Base-by-base conservation (phyloP, 1,140 invertebrate species). In the Augochlora pura region DNA sequence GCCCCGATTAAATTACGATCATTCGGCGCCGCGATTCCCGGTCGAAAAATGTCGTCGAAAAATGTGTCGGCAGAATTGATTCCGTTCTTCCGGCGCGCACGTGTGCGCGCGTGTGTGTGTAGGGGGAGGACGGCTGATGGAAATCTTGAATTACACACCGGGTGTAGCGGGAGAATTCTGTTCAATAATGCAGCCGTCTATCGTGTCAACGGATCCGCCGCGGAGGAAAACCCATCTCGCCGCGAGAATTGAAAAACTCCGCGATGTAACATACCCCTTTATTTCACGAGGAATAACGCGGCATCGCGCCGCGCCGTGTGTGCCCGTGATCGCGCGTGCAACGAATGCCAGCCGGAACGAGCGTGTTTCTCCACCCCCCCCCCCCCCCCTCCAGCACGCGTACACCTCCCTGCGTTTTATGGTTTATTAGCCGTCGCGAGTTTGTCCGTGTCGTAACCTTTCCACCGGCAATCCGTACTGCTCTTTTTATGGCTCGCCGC, bases 341-440 rank as follows among this genome's bases (percentile, higher is more conserved):
- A 6, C n/a, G 25, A 64, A 64, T 39, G 27, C 62, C 62, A n/a
- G 66, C 42, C 18, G 32, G 27, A 52, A 12, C 32, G 21, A 62
- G 59, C 23, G 59, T n/a, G 16, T 18, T 23, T 32, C n/a, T n/a
- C n/a, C n/a, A n/a, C n/a, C n/a, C n/a, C n/a, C n/a, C n/a, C n/a
- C n/a, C n/a, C n/a, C n/a, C n/a, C n/a, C n/a, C n/a, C n/a, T 23
- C 10, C 18, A 3, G 52, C 49, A 52, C 74, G 59, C 60, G 46
- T 79, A 16, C 21, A 57, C 27, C 42, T 52, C 27, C 38, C 52
- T 49, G 52, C 67, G 52, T 82, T 86, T 85, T 79, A 85, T 68
- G 21, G 42, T 79, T 82, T 85, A 86, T 82, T 76, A 82, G 71
- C 67, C 66, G 57, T 78, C 38, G 46, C 46, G 59, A 74, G 68